Base-by-base conservation (phyloP, 2,888 invertebrate species). In the Achlya flavicornis region DNA sequence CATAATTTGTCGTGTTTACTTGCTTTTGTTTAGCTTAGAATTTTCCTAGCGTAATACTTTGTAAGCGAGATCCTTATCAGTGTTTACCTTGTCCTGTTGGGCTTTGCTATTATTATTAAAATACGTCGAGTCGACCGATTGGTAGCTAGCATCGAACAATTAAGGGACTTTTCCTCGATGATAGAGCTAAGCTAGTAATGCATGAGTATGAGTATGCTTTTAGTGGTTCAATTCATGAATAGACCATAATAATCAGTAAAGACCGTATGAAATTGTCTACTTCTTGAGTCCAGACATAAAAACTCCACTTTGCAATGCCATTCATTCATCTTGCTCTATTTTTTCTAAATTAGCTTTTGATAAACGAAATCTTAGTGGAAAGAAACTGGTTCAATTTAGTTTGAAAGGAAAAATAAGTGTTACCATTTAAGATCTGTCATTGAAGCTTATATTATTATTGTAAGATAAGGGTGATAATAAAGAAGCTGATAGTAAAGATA, bases 81-180 rank as follows among this genome's bases (percentile, higher is more conserved):
- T 68, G 72, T 77, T 79, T 76, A 75, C 78, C 80, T 81, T 79
- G 77, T 68, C 57, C 69, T 78, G 78, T 83, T 79, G 75, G 67
- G 58, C 69, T 71, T 76, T 74, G 71, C 74, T 64, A 70, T 68
- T 72, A 68, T 62, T 62, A 68, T 70, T 63, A 61, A 64, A 14
- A 26, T 43, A 46, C 61, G 61, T 48, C 10, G 48, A 16, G n/a
- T 48, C 48, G 14, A 53, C 19, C 8, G 53, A 19, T 53, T 53
- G 6, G 19, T 53, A 10, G 5, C 19, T 19, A 19, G 53, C 10
- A 53, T 26, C 26, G 26, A 26, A 26, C 26, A 26, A n/a, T n/a
- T n/a, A n/a, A 26, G 26, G 26, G 26, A 26, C 2, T 26, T 26
- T 26, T 26, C 26, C 26, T 26, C 26, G 26, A 26, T 26, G 2